Evolutionary conservation across 2,888 invertebrate species (phyloP).

Genomic region (Andrena chrysosceles): DNA sequence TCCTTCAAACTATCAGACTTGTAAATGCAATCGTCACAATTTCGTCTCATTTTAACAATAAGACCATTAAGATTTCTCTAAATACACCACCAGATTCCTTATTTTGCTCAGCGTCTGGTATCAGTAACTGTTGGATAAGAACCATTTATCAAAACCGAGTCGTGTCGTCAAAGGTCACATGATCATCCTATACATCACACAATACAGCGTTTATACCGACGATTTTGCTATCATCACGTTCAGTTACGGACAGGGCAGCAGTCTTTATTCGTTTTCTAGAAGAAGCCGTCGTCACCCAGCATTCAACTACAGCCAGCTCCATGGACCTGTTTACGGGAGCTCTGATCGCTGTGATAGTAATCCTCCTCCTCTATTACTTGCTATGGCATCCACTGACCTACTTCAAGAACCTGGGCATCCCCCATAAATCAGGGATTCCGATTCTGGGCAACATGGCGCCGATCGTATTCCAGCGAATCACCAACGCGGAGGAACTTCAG

Average conservation of each 20-base stretch:
- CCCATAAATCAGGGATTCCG: conserved; percentile 50
- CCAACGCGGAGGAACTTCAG: background rate
- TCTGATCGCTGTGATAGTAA: background rate
- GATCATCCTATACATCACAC: too few species aligned
- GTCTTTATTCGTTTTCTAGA: background rate
- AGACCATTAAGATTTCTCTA: too few species aligned
- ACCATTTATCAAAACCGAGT: too few species aligned
- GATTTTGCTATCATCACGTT: too few species aligned
- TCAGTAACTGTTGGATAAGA: too few species aligned
- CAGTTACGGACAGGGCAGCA: background rate
- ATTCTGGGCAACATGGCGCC: conserved; percentile 19
- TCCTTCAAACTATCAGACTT: too few species aligned
- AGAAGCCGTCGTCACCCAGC: background rate
- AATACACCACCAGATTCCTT: too few species aligned
- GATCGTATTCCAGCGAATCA: background rate
- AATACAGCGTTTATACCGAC: too few species aligned
- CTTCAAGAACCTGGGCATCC: conserved; percentile 62
- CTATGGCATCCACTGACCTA: background rate
- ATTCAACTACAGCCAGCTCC: background rate
- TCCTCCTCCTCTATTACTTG: conserved; percentile 29
- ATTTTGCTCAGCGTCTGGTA: too few species aligned
- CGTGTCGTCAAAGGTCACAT: too few species aligned
- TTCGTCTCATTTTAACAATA: too few species aligned
- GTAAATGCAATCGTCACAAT: too few species aligned
- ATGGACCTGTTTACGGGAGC: conserved; percentile 3